phyloP scores from a whole-genome alignment of 2,888 invertebrate species.

The Nymphalis c-album region DNA sequence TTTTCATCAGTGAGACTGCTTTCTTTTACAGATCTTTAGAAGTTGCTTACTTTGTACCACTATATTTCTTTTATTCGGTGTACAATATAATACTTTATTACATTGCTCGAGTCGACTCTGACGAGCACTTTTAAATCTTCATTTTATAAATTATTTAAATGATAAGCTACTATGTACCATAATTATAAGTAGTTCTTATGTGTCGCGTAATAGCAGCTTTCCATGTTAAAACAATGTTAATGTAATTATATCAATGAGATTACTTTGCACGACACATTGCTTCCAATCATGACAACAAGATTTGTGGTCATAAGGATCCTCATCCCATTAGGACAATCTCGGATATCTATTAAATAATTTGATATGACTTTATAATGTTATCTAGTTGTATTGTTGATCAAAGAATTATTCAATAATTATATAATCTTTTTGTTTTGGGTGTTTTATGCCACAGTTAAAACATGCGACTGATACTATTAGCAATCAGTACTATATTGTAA shows the following conservation, averaged over 20 bases:
- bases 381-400: too few species aligned
- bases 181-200: not conserved
- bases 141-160: not conserved
- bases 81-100: too few species aligned
- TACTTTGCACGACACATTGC: constrained; percentile 17
- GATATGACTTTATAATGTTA: constrained; percentile 17
- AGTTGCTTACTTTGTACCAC: too few species aligned
- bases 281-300: constrained; percentile 28
- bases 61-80: too few species aligned
- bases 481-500: too few species aligned
- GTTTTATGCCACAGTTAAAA: too few species aligned
- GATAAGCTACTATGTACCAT: not conserved
- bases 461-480: too few species aligned
- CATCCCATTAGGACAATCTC: constrained; percentile 34
- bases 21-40: too few species aligned
- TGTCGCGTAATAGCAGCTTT: too few species aligned
- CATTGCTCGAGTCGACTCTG: too few species aligned
- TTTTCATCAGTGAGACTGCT: too few species aligned
- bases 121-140: not conserved
- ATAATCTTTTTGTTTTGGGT: not conserved
- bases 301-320: constrained; percentile 23
- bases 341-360: constrained; percentile 29
- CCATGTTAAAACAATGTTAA: constrained; percentile 7
- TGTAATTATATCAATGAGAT: constrained; percentile 33
- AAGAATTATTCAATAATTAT: not conserved